Evolutionary conservation across 2,888 invertebrate genomes (phyloP), one percentile per base, ranked within the genome.

Genomic region (Parapristionchus giblindavisi): DNA sequence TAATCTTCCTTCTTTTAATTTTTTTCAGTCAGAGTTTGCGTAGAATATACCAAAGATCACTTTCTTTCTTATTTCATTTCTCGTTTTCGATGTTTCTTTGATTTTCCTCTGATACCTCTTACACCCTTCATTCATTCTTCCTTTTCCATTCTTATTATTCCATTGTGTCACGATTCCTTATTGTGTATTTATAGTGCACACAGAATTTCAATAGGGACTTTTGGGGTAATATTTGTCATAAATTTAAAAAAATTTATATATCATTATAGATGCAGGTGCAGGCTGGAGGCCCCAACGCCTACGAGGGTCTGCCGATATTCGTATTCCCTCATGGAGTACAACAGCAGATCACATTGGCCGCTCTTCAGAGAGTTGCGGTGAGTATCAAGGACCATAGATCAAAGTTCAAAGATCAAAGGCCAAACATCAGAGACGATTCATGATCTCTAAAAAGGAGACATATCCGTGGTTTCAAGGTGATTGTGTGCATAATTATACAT

Each of bases 241-340:
- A 27, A 40, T 36, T 11, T 48, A 29, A 17, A 1, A n/a, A 54
- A n/a, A 14, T 14, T 34, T 34, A 8, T 17, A 14, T 5, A 8
- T 5, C 5, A 32, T 54, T 56, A 21, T 27, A 21, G 17, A 6
- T 27, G 17, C 48, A 51, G 68, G 51, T 58, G 75, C 65, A 68
- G n/a, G 21, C 48, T 3, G 14, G 70, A 38, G 75, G 63, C 27
- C 75, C 70, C 43, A 79, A 68, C 51, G 71, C 78, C 17, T 79
- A 77, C 75, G 81, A 81, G 73, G 81, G 81, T 24, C 77, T 80
- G 21, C 81, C 81, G 3, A 80, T 81, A 54, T 79, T 81, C 65
- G 65, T 81, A 32, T 76, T 80, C n/a, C 80, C 80, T 1, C 77
- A 65, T 27, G 77, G 77, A 17, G 73, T 76, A 38, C 71, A 74